These are phyloP conservation scores for Pardalotus punctatus DNA, from an alignment of 2,113 vertebrate genomes.

Conservation along the genomic window DNA sequence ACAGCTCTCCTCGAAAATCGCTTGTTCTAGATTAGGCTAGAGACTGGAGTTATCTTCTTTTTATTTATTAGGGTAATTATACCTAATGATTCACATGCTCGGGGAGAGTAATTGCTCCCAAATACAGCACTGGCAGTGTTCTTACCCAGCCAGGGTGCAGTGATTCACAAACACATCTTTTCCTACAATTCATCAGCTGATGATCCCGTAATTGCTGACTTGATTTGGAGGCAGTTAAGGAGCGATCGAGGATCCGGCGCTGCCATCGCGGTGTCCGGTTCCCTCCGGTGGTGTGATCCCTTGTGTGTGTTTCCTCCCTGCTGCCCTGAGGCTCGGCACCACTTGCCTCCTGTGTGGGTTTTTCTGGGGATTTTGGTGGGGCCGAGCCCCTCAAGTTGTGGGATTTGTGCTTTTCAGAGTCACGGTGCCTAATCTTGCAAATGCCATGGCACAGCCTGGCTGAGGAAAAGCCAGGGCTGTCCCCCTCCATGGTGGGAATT, in stretches of 20 bases:
- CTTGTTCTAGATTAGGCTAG: neutral
- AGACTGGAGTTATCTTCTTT: conserved; percentile 32
- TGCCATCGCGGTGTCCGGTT: fast-evolving
- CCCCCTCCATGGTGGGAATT: neutral
- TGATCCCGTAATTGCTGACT: neutral
- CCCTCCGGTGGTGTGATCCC: fast-evolving
- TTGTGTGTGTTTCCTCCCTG: fast-evolving
- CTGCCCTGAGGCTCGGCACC: fast-evolving
- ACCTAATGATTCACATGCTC: conserved; percentile 58
- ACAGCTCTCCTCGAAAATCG: neutral
- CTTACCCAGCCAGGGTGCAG: neutral
- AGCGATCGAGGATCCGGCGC: fast-evolving
- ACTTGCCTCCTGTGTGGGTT: fast-evolving
- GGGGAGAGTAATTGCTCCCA: conserved; percentile 47
- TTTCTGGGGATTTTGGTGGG: neutral
- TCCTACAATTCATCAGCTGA: neutral
- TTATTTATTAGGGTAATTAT: conserved; percentile 65
- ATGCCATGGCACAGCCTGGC: neutral
- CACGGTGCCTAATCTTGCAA: fast-evolving
- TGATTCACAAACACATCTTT: conserved; percentile 7
- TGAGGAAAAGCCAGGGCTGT: fast-evolving
- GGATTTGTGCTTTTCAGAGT: neutral
- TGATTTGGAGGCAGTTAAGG: neutral
- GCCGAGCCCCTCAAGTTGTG: fast-evolving
- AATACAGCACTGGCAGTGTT: neutral